Percentiles rank a stretch among this genome's conserved stretches.
phyloP scores from a whole-genome alignment of 30 jellyfish, hydroid and myxozoan species.

The Chironex yamaguchii region DNA sequence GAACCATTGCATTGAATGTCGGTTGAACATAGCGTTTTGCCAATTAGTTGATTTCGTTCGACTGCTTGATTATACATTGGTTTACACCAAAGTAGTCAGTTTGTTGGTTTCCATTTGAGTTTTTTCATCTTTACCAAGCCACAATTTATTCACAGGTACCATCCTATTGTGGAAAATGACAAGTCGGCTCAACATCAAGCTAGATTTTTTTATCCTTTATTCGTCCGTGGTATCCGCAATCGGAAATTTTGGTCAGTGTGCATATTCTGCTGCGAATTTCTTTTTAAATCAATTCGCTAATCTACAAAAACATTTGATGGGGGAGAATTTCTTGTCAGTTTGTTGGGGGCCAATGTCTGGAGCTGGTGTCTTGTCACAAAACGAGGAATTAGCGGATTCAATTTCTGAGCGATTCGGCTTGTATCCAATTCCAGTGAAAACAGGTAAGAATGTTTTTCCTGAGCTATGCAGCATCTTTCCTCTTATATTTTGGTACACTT shows the following conservation, averaged over 20 bases:
- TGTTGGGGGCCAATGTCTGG: conserved; percentile 89
- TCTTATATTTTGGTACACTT: no score
- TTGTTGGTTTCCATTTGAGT: no score
- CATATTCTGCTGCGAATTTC: conserved; percentile 74
- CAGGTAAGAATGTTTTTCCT: conserved; percentile 24
- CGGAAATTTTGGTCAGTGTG: conserved; percentile 71
- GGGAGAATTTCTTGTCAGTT: conserved; percentile 60
- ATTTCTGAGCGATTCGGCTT: conserved; percentile 58
- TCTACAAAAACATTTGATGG: conserved; percentile 35
- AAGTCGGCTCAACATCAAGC: neutral
- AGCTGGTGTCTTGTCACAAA: conserved; percentile 64
- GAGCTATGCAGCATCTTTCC: no score
- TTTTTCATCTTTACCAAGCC: neutral
- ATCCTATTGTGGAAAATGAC: conserved; percentile 39
- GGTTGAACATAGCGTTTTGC: no score
- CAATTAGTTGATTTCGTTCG: no score
- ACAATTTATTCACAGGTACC: conserved; percentile 25
- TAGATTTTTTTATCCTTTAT: conserved; percentile 66
- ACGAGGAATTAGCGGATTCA: conserved; percentile 46
- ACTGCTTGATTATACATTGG: no score
- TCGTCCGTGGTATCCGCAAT: conserved; percentile 66
- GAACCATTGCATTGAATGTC: no score
- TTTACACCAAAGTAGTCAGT: no score
- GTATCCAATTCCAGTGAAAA: conserved; percentile 51
- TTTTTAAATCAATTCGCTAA: conserved; percentile 76